Evolutionary conservation across 2,888 invertebrate genomes (phyloP), one percentile per base, ranked within the genome.

Genomic region (Dryadula phaetusa): DNA sequence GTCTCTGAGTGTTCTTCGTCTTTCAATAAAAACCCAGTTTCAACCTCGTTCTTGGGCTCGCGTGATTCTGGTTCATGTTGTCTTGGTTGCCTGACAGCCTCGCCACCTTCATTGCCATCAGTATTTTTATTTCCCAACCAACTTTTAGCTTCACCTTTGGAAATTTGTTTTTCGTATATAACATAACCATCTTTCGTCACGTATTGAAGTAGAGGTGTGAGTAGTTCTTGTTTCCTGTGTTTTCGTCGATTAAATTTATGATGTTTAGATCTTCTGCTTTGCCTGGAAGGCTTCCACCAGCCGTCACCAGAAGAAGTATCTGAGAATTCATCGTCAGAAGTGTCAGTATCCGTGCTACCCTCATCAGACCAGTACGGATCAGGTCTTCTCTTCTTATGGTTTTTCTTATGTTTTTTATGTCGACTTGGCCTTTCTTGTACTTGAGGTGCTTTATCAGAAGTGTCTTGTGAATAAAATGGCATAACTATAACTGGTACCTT

Each of bases 181-280:
- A 92, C 91, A 66, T 90, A 91, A 0, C 91, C 91, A 64, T 91
- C 90, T 62, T 89, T 89, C 0, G 89, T 91, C 0, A 92, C 89
- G 56, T 92, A 92, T 66, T 92, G 91, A 1, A 92, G 74, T 10
- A 91, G 77, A 0, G 91, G 91, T 14, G 89, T 90, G 0, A 91
- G 71, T 1, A 87, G 53, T 7, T 82, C 80, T 54, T 74, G 76
- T 14, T 75, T 79, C 42, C 72, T 75, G 54, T 69, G 76, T 69
- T 70, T 77, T 69, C 70, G 75, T 74, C 69, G 73, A 65, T 65
- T 71, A 40, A 66, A 74, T 64, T 70, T 73, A 32, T 74, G 74
- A 56, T 72, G 77, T n/a, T 76, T 80, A 14, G 64, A 71, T 18
- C 79, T 76, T 61, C 77, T 67, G 1, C 67, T 80, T 32, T 70